Evolutionary conservation across 2,797 vertebrate species (phyloP).

Genomic region (Darevskia nairensis): DNA sequence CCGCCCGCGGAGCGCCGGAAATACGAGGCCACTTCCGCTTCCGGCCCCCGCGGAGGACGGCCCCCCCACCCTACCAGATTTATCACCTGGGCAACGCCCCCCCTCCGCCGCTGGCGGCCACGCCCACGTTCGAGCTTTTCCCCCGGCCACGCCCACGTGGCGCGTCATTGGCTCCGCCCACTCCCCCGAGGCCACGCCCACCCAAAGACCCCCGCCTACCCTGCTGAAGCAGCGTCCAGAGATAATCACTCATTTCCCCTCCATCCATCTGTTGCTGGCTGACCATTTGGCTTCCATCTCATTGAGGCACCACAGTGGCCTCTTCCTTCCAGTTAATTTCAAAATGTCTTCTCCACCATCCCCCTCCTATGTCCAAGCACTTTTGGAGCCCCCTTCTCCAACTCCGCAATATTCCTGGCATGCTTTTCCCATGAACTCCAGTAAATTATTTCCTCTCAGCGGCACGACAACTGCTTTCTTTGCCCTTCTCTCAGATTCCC

Average conservation of each 20-base stretch:
- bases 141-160: neutral
- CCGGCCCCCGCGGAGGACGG: conserved; percentile 34
- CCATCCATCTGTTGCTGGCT: neutral
- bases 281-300: neutral
- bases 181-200: conserved; percentile 40
- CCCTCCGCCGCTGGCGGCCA: conserved; percentile 29
- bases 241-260: neutral
- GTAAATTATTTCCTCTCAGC: neutral
- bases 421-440: neutral
- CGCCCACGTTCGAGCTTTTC: neutral
- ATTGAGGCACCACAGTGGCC: neutral
- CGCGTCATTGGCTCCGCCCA: neutral
- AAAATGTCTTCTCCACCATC: neutral
- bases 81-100: conserved; percentile 40
- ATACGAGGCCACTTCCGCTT: conserved; percentile 69
- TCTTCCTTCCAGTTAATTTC: too few relatives aligned
- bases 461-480: too few relatives aligned
- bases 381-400: neutral
- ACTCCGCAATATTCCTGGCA: neutral
- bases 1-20: conserved; percentile 77
- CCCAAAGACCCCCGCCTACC: neutral
- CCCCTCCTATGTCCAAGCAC: neutral
- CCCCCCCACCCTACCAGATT: neutral
- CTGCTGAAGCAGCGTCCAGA: neutral
- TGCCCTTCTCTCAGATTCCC: neutral